A percentile compares a stretch with the other conserved stretches of the same genome.
These are phyloP conservation scores for Lycocerus yunnanus DNA, from an alignment of 2,888 invertebrate genomes.

Conservation along the genomic window DNA sequence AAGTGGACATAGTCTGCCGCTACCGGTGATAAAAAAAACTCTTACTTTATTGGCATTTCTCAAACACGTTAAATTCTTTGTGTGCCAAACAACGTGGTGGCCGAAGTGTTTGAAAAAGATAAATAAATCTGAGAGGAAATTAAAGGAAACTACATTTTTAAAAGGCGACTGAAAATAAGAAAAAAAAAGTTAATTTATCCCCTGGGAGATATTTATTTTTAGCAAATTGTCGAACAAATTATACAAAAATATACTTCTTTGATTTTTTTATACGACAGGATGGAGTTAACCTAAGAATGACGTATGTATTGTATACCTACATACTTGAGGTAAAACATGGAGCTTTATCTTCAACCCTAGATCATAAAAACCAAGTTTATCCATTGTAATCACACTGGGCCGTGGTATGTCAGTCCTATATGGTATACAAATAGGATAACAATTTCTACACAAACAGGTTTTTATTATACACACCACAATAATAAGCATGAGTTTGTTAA, in stretches of 20 bases:
- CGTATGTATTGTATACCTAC: not conserved
- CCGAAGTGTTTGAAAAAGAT: conserved; percentile 41
- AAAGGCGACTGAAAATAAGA: not conserved
- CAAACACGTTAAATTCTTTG: conserved; percentile 43
- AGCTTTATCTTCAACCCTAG: not conserved
- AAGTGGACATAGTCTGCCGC: conserved; percentile 41
- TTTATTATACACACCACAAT: not conserved
- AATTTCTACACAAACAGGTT: not conserved
- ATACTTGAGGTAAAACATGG: not conserved
- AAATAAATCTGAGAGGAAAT: not conserved
- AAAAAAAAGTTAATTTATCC: not conserved
- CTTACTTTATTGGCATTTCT: conserved; percentile 48
- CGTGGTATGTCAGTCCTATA: not conserved
- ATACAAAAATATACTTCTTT: not conserved
- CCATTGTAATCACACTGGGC: not conserved
- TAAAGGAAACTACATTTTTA: not conserved
- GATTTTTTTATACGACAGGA: not conserved
- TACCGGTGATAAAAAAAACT: conserved; percentile 42
- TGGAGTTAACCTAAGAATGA: not conserved
- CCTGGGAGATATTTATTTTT: not conserved
- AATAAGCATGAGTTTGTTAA: not conserved
- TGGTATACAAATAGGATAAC: not conserved
- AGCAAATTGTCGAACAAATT: not conserved
- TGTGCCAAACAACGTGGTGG: conserved; percentile 42
- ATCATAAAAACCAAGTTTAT: not conserved